A percentile compares a stretch with the other conserved stretches of the same genome.
Evolutionary conservation across 2,888 invertebrate genomes (phyloP).

Genomic region (Helleia helle): DNA sequence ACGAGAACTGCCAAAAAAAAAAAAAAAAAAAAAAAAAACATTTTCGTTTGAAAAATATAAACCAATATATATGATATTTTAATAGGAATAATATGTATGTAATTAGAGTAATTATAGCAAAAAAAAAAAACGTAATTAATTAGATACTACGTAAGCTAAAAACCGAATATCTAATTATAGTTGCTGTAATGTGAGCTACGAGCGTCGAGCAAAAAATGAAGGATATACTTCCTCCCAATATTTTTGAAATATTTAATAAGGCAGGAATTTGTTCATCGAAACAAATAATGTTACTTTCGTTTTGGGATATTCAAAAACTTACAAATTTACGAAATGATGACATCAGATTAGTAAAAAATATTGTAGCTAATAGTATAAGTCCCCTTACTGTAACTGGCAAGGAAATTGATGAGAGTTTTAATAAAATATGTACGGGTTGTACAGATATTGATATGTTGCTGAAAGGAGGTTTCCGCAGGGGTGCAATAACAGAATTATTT

Average conservation of each 20-base stretch:
- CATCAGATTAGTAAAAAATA: conserved; percentile 38
- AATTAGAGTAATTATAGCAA: too few relatives aligned
- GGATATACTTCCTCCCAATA: conserved; percentile 34
- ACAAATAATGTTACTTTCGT: conserved; percentile 42
- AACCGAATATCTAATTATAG: too few relatives aligned
- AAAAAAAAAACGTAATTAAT: not conserved
- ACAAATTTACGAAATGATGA: conserved; percentile 47
- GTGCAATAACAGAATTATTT: conserved; percentile 83
- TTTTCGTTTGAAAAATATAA: too few relatives aligned
- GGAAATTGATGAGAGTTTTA: conserved; percentile 26
- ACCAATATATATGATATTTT: too few relatives aligned
- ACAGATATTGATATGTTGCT: conserved; percentile 71
- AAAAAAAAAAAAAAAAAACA: too few relatives aligned
- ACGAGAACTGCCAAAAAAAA: too few relatives aligned
- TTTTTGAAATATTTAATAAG: conserved; percentile 42
- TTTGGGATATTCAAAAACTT: conserved; percentile 47
- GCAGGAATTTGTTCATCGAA: conserved; percentile 43
- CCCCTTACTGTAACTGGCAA: conserved; percentile 33
- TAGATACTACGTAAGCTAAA: too few relatives aligned
- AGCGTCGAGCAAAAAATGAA: conserved; percentile 18
- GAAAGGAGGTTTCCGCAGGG: conserved; percentile 78
- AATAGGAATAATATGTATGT: too few relatives aligned
- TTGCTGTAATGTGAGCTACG: too few relatives aligned
- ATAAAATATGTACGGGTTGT: conserved; percentile 74
- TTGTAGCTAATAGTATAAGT: conserved; percentile 32